phyloP scores from a whole-genome alignment of 53 echinoderm and acorn worm species.

The Holothuria leucospilota region DNA sequence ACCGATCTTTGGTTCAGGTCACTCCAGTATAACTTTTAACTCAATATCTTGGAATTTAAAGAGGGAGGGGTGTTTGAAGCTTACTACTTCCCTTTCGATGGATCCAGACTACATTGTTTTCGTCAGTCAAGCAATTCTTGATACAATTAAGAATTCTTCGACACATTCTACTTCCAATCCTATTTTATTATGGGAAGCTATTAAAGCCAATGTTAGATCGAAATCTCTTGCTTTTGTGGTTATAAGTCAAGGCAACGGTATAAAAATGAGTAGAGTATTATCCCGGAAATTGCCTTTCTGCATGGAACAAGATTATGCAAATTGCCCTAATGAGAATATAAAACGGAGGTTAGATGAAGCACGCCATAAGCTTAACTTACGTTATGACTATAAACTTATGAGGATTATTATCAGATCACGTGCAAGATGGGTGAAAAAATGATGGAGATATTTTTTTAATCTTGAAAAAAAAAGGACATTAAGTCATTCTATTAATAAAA shows the following conservation, averaged over 20 bases:
- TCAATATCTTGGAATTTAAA: background rate
- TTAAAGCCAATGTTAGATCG: conserved; percentile 6
- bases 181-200: conserved; percentile 17
- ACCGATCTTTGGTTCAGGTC: conserved; percentile 38
- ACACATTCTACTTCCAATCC: conserved; percentile 8
- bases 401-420: background rate
- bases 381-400: no score
- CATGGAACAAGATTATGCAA: conserved; percentile 8
- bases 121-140: conserved; percentile 2
- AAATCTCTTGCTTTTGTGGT: background rate
- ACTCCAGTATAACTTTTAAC: conserved; percentile 5
- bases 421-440: background rate
- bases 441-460: background rate
- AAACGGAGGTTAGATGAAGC: background rate
- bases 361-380: background rate
- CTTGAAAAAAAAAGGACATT: background rate
- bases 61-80: conserved; percentile 50
- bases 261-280: background rate
- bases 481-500: background rate
- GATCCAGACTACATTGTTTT: conserved; percentile 2
- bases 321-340: background rate
- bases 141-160: no score
- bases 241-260: background rate
- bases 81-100: conserved; percentile 15
- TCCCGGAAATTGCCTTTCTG: background rate